Evolutionary conservation across 2,888 invertebrate genomes (phyloP).

Genomic region (Eristalis pertinax): DNA sequence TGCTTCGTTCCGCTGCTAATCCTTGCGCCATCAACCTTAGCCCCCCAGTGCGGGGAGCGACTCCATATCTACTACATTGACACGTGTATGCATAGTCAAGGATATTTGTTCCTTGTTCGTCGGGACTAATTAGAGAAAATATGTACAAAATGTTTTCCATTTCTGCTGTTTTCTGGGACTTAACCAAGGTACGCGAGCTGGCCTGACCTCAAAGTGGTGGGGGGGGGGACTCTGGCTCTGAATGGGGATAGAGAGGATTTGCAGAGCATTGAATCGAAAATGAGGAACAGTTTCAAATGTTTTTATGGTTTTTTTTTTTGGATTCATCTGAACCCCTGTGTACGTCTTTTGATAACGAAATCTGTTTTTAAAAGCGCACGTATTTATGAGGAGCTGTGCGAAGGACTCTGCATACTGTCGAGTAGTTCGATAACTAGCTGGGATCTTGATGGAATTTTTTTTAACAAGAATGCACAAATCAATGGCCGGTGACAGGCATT

Average conservation of each 20-base stretch:
- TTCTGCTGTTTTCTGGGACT: constrained; percentile 21
- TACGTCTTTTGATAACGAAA: no score
- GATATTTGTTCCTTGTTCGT: constrained; percentile 19
- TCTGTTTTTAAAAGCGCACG: no score
- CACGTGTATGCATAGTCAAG: constrained; percentile 6
- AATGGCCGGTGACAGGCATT: no score
- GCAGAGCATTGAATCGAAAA: neutral
- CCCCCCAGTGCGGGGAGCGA: neutral
- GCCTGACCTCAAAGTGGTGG: neutral
- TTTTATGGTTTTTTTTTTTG: no score
- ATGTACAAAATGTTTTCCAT: constrained; percentile 39
- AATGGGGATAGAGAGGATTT: neutral
- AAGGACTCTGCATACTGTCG: no score
- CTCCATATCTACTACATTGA: neutral
- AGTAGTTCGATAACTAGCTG: no score
- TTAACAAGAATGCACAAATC: no score
- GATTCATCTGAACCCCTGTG: no score
- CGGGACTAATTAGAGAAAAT: constrained; percentile 56
- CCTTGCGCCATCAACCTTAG: neutral
- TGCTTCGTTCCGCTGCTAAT: neutral
- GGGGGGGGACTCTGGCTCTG: neutral
- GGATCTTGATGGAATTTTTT: no score
- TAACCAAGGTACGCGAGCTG: neutral
- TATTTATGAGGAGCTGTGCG: no score
- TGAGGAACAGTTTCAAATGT: no score